Evolutionary conservation across 2,797 vertebrate genomes (phyloP).

Genomic region (Pseudomugil tenellus): DNA sequence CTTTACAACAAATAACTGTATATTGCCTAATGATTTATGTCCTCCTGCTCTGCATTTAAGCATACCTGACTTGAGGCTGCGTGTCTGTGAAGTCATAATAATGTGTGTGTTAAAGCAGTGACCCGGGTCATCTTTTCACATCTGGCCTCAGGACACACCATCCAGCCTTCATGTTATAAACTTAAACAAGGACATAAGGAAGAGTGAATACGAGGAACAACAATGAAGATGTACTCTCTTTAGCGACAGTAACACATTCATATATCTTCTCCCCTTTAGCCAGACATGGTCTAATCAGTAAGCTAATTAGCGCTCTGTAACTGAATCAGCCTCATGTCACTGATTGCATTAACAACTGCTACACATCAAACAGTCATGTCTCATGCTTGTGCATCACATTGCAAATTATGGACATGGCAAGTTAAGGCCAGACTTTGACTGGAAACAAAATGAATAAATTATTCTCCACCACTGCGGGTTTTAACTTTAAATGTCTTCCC

Average conservation of each 20-base stretch:
- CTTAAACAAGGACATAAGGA: constrained; percentile 22
- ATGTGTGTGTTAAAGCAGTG: constrained; percentile 32
- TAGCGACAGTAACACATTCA: constrained; percentile 51
- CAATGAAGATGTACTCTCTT: constrained; percentile 44
- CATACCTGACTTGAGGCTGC: constrained; percentile 31
- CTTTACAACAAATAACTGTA: no score
- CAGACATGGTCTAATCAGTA: constrained; percentile 70
- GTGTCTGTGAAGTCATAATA: constrained; percentile 31
- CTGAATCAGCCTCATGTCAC: constrained; percentile 62
- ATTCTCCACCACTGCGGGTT: constrained; percentile 44
- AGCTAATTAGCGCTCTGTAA: constrained; percentile 74
- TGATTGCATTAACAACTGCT: constrained; percentile 77
- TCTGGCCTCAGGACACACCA: constrained; percentile 43
- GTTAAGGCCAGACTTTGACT: constrained; percentile 55
- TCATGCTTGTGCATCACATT: constrained; percentile 67
- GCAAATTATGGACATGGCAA: constrained; percentile 61
- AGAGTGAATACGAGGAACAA: constrained; percentile 13
- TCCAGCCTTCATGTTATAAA: constrained; percentile 16
- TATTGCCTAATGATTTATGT: no score
- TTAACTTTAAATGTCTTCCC: constrained; percentile 46
- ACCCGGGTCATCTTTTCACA: constrained; percentile 36
- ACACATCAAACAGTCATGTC: constrained; percentile 71
- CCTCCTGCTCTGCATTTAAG: background rate
- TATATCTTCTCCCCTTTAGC: constrained; percentile 60
- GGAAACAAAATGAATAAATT: constrained; percentile 35